Base-by-base conservation (phyloP, 2,888 invertebrate genomes). In the Buathra laborator region DNA sequence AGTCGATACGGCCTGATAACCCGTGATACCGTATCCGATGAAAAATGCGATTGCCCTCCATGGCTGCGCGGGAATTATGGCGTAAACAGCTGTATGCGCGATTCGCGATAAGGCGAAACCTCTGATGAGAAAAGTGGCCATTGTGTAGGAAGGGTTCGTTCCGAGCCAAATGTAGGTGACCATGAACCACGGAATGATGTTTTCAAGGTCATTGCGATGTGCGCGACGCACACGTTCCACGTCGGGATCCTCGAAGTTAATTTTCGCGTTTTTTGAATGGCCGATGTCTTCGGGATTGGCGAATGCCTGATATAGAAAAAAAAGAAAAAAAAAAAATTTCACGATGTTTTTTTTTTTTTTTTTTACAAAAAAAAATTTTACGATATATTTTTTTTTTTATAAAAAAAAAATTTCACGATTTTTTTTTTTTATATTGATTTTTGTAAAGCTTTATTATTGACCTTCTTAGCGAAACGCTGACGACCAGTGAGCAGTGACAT, bases 181-280 rank as follows among this genome's bases (percentile, higher is more conserved):
- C 37, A 95, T 91, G 87, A 95, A 95, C 88, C 95, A 94, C 0
- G 95, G 93, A 16, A 92, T 87, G 75, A 96, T 94, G 89, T 95
- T 96, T 90, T 96, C 96, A 67, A 96, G 88, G 89, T 96, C 96
- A 87, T 96, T 96, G 83, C 94, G 91, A 89, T 96, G 96, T 10
- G 95, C 94, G 86, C 96, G 95, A 89, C 95, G 92, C 1, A 94
- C 94, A 85, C 95, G 91, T 88, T 95, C 95, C 0, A 95, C 93
- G 86, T 95, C 95, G 6, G 93, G 92, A 87, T 95, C 94, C 53
- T 92, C 89, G 9, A 70, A 86, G 0, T 24, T 3, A 1, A 91
- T 81, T 70, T 89, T 86, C 5, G 71, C 66, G 5, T 66, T 72
- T 86, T 89, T 76, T 0, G 44, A 14, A 56, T 7, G 62, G 37